Base-by-base conservation (phyloP, 2,797 vertebrate genomes). In the Hirundo rustica region DNA sequence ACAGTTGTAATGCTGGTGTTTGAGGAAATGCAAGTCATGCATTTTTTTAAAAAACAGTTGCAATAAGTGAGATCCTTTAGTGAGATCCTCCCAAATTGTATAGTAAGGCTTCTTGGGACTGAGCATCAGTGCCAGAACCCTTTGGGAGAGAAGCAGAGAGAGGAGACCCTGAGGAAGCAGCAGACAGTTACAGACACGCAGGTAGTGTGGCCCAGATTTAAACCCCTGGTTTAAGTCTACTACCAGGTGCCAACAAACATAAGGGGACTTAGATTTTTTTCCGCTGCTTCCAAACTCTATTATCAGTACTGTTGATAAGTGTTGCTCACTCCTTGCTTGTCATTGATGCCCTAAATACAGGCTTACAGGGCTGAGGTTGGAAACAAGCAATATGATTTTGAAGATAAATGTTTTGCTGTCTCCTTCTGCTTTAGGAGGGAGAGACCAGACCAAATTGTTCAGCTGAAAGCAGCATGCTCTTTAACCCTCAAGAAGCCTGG, bases 361-460 rank as follows among this genome's bases (percentile, higher is more conserved):
- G 67, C 44, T 76, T 54, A 5, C 25, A 22, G 55, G 23, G 21
- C 58, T 62, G 15, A 22, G 44, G 40, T 6, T 58, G 77, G 29
- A 81, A 88, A 62, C 10, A n/a, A 75, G 38, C 30, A 85, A 61
- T 16, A 17, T 20, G 36, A 21, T 5, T 68, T 85, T 70, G 86
- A 64, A 51, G 80, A 66, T 17, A 53, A 93, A 89, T 60, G 23
- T 32, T 97, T 82, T 76, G 77, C 79, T 91, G 21, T 92, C 91
- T 72, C 95, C 57, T 88, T 95, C 67, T 92, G 82, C 95, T 97
- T 79, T 92, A 98, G 98, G 98, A 98, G 86, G 98, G 99, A 7
- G 98, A 99, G 38, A 94, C 99, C 80, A 99, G 98, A 98, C 98
- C 98, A 13, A 98, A 98, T 50, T 97, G 95, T 42, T 98, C 98